phyloP scores from a whole-genome alignment of 2,113 vertebrate genomes.

The Microcebus jonahi region DNA sequence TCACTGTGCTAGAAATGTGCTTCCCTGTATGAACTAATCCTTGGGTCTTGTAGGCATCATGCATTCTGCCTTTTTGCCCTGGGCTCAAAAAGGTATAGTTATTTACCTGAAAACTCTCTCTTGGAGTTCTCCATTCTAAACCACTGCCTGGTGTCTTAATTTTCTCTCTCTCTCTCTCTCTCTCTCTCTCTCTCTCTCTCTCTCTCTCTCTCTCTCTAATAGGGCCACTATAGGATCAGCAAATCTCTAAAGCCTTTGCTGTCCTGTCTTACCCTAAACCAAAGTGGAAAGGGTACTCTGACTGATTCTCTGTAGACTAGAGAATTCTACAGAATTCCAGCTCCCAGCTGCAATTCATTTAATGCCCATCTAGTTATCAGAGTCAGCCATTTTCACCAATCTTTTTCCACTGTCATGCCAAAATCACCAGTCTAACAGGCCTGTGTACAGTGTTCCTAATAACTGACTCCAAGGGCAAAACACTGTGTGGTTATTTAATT shows the following conservation, averaged over 20 bases:
- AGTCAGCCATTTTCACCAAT: background rate
- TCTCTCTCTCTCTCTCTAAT: too few relatives aligned
- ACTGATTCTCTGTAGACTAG: background rate
- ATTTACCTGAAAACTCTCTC: background rate
- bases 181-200: too few relatives aligned
- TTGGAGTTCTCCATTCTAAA: constrained; percentile 12
- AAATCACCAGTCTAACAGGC: background rate
- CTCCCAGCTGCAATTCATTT: background rate
- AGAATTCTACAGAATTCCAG: too few relatives aligned
- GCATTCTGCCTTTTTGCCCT: constrained; percentile 1
- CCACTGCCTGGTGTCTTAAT: background rate
- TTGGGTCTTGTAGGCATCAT: background rate
- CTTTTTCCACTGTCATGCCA: background rate
- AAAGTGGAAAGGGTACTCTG: background rate
- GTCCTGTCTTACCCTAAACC: background rate
- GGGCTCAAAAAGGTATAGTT: constrained; percentile 3
- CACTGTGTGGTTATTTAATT: background rate
- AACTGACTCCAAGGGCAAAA: background rate
- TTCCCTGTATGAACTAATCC: background rate
- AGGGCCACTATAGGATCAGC: background rate
- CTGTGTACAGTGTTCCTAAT: background rate
- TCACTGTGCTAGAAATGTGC: background rate
- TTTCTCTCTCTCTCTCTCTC: background rate
- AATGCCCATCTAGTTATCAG: background rate
- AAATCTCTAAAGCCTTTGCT: background rate